Conservation (phyloP, 2,113 vertebrate species). For the Nerophis ophidion region DNA sequence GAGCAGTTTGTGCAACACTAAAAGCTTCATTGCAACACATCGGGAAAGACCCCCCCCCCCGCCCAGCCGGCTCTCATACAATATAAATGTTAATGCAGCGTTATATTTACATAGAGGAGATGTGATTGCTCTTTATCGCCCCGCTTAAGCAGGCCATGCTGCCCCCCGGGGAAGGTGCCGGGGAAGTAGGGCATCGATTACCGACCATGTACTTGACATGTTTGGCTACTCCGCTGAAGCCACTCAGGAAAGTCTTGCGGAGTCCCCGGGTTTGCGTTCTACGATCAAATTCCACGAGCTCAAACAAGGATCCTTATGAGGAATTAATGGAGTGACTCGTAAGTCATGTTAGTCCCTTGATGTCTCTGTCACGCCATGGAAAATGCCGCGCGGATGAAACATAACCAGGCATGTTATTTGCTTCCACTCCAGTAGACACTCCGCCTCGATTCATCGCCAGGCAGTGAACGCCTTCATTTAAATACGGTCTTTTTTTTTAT, state of each 20-base stretch:
- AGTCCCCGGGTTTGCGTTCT: too few species aligned
- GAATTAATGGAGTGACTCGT: too few species aligned
- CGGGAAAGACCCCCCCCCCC: background rate
- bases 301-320: too few species aligned
- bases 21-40: constrained; percentile 10
- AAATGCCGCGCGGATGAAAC: too few species aligned
- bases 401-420: too few species aligned
- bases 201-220: background rate
- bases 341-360: too few species aligned
- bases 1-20: constrained; percentile 4
- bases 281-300: too few species aligned
- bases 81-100: constrained; percentile 32
- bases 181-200: too few species aligned
- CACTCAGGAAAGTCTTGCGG: too few species aligned
- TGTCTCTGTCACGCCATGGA: too few species aligned
- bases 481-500: too few species aligned
- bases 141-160: constrained; percentile 25
- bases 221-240: background rate
- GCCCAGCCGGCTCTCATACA: constrained; percentile 7
- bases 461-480: background rate
- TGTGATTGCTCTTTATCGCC: constrained; percentile 23
- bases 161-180: constrained; percentile 6
- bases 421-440: background rate
- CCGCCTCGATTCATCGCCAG: background rate
- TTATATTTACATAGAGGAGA: constrained; percentile 32